Base-by-base conservation (phyloP, 1,140 invertebrate species). In the Trinorchestia longiramus region DNA sequence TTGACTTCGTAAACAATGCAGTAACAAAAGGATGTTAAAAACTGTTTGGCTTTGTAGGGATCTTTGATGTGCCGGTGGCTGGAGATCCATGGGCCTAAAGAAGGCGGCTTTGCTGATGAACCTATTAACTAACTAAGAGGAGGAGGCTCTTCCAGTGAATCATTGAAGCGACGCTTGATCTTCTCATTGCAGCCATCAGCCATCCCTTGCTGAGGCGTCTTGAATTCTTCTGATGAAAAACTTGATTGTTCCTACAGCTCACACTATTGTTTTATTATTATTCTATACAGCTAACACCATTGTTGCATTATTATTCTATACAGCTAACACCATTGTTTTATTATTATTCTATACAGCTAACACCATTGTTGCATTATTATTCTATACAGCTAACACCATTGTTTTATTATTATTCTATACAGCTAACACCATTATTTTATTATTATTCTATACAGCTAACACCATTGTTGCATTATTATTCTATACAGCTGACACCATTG, bases 1-100 rank as follows among this genome's bases (percentile, higher is more conserved):
- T 77, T 77, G 62, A 77, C 62, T 77, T 77, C 62, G 62, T 77
- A 77, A 77, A 77, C 62, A 77, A 77, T 77, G 62, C 62, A 77
- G 62, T 77, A 77, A 77, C 62, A 77, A 77, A 77, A 77, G 62
- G 62, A 77, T 77, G 62, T 28, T 77, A 77, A 77, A 77, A 77
- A 77, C 15, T 77, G 62, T 77, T 77, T 77, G 62, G 62, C 62
- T 77, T 77, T 77, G 62, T 77, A 36, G 15, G 62, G 62, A 77
- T 77, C 62, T 77, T 77, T 77, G 62, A 77, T 77, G 62, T 77
- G 62, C 62, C 62, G 62, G 62, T 77, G 62, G 62, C 62, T 77
- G 62, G 28, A 77, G 62, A 77, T 77, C 28, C 62, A 77, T 77
- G 62, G 62, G 15, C 62, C 28, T 77, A 77, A 77, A 77, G 62